These are phyloP conservation scores for Urechis unicinctus DNA, from an alignment of 2,888 invertebrate genomes.

Conservation along the genomic window DNA sequence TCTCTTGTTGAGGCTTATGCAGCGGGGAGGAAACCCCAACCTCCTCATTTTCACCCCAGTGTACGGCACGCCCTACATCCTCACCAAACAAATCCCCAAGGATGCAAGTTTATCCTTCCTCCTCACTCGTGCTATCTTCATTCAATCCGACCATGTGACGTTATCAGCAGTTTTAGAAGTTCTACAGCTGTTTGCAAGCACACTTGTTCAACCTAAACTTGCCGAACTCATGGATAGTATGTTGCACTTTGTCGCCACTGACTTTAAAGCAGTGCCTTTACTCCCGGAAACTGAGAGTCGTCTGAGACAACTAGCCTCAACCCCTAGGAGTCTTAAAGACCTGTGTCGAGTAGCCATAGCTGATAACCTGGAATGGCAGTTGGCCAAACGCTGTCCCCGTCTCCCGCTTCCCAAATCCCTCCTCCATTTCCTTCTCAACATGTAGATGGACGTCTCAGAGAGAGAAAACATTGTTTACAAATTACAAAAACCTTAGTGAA, in stretches of 20 bases:
- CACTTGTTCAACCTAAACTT: constrained; percentile 18
- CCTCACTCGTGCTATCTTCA: constrained; percentile 14
- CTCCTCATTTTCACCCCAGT: constrained; percentile 19
- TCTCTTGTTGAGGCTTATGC: constrained; percentile 17
- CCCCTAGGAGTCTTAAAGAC: constrained; percentile 18
- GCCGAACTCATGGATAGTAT: constrained; percentile 17
- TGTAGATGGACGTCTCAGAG: no score
- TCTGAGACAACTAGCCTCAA: constrained; percentile 2
- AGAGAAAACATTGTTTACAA: no score
- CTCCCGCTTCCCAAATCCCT: constrained; percentile 22
- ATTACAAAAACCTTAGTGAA: no score
- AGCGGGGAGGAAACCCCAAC: constrained; percentile 21
- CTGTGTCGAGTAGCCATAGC: constrained; percentile 19
- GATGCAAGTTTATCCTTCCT: constrained; percentile 17
- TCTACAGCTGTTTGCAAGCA: constrained; percentile 13
- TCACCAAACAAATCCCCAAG: constrained; percentile 10
- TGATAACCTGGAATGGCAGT: constrained; percentile 17
- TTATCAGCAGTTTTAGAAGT: constrained; percentile 12
- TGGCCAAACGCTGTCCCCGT: constrained; percentile 13
- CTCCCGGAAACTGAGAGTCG: constrained; percentile 1
- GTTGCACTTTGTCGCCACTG: constrained; percentile 15
- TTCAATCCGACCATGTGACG: constrained; percentile 7
- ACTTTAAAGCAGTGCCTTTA: constrained; percentile 13
- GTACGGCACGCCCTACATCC: constrained; percentile 15
- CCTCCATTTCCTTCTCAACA: constrained; percentile 16